Conservation (phyloP, 2,113 vertebrate species). For the Hemichromis elongatus region DNA sequence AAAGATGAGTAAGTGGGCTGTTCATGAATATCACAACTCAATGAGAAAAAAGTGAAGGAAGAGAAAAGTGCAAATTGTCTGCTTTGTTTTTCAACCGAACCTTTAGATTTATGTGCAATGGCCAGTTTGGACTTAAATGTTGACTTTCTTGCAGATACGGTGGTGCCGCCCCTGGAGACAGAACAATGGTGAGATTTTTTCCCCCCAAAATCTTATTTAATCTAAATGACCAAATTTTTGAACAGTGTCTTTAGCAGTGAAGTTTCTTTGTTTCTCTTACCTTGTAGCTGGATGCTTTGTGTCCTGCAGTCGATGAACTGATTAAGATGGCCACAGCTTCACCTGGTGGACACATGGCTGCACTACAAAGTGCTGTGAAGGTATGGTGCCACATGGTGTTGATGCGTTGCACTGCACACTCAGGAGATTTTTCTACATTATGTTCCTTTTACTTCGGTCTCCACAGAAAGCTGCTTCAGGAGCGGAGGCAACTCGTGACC, state of each 20-base stretch:
- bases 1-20: neutral
- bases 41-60: neutral
- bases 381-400: constrained; percentile 52
- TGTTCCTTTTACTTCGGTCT: neutral
- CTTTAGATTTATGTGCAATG: neutral
- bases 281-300: constrained; percentile 86
- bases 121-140: neutral
- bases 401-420: neutral
- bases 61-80: neutral
- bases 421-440: neutral
- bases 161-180: constrained; percentile 59
- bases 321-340: constrained; percentile 67
- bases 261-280: neutral
- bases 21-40: neutral
- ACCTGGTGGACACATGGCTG: constrained; percentile 50
- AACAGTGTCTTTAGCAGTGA: accelerated
- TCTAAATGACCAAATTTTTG: neutral
- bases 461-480: constrained; percentile 73
- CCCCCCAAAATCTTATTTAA: neutral
- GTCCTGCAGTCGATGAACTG: constrained; percentile 80
- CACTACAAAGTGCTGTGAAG: constrained; percentile 77
- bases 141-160: constrained; percentile 46
- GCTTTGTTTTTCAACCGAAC: accelerated
- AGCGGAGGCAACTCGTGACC: constrained; percentile 81
- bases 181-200: constrained; percentile 56